Conservation (phyloP, 92 coral and sea anemone genomes). For the Scolanthus callimorphus region DNA sequence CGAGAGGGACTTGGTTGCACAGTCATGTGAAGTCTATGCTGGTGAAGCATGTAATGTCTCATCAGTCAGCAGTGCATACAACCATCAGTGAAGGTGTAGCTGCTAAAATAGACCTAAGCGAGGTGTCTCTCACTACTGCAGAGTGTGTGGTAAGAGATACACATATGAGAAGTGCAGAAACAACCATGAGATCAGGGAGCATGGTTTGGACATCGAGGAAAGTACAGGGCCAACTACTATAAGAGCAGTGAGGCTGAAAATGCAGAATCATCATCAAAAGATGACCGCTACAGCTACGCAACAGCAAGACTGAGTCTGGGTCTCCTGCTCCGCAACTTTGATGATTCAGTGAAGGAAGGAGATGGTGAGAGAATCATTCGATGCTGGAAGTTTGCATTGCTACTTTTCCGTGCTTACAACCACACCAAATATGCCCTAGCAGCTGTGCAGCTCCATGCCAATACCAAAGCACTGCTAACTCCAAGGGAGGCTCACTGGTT, state of each 20-base stretch:
- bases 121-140: conserved; percentile 4
- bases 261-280: too few relatives aligned
- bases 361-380: conserved; percentile 43
- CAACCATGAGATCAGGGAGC: conserved; percentile 32
- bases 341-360: conserved; percentile 73
- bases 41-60: conserved; percentile 23
- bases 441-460: conserved; percentile 40
- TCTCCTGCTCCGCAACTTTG: conserved; percentile 38
- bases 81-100: conserved; percentile 9
- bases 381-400: conserved; percentile 55
- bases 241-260: neutral
- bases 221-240: neutral
- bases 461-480: conserved; percentile 24
- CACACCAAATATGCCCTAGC: conserved; percentile 74
- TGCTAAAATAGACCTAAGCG: conserved; percentile 17
- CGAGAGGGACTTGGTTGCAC: conserved; percentile 51
- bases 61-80: conserved; percentile 6
- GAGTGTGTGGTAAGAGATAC: conserved; percentile 41
- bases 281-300: conserved; percentile 53
- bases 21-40: conserved; percentile 24
- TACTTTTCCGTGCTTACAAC: conserved; percentile 21
- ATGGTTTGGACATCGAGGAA: neutral
- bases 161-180: conserved; percentile 35
- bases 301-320: conserved; percentile 35
- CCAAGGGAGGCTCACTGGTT: conserved; percentile 43